These are phyloP conservation scores for Stenurella melanura DNA, from an alignment of 2,888 invertebrate species.

Conservation along the genomic window DNA sequence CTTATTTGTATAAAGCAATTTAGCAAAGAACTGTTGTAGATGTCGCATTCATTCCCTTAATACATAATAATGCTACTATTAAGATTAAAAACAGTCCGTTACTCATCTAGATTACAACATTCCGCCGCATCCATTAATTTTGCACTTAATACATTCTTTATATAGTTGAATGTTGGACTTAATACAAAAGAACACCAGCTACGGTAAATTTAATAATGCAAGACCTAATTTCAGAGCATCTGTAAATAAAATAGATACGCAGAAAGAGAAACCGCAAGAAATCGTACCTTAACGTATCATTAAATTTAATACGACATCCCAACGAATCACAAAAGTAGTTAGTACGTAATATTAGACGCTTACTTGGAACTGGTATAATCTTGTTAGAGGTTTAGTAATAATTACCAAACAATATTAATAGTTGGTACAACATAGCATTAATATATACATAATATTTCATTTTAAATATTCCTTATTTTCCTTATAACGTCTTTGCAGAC, in stretches of 20 bases:
- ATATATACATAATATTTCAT: no score
- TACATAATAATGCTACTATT: no score
- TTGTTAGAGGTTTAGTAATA: background rate
- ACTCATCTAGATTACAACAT: no score
- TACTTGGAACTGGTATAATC: background rate
- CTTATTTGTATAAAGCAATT: no score
- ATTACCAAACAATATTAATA: background rate
- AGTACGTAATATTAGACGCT: background rate
- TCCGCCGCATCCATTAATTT: no score
- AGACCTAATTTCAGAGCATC: background rate
- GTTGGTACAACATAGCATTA: no score
- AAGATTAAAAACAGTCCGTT: no score
- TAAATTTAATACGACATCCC: background rate
- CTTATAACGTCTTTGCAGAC: no score
- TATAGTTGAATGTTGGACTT: background rate
- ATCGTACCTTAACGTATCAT: background rate
- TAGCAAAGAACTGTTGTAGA: no score
- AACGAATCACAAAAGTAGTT: background rate
- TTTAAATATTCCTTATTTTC: no score
- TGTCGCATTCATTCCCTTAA: no score
- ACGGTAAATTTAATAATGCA: background rate
- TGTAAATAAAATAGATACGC: background rate
- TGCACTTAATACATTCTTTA: background rate
- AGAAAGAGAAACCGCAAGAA: background rate
- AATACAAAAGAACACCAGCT: background rate